These are phyloP conservation scores for Hypomecis punctinalis DNA, from an alignment of 2,888 invertebrate species.

Conservation along the genomic window DNA sequence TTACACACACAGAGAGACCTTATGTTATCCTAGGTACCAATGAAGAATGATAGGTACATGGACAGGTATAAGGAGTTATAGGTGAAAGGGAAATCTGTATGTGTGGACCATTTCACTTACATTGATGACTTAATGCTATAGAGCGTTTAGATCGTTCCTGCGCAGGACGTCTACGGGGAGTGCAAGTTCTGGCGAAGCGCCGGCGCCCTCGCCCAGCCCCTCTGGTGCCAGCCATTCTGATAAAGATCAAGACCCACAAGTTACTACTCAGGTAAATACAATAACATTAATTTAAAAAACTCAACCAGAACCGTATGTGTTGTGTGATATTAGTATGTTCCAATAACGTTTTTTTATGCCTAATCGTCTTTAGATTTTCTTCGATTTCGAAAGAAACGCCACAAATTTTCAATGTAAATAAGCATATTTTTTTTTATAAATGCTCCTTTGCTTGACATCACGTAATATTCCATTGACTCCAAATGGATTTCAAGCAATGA, in stretches of 20 bases:
- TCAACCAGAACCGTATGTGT: too few species aligned
- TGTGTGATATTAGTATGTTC: too few species aligned
- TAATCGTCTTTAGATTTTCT: too few species aligned
- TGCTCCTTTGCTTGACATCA: too few species aligned
- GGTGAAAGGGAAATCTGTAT: constrained; percentile 56
- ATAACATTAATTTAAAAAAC: too few species aligned
- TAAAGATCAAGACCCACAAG: constrained; percentile 94
- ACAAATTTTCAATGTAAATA: too few species aligned
- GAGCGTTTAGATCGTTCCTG: constrained; percentile 82
- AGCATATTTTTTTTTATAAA: too few species aligned
- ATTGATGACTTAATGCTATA: constrained; percentile 76
- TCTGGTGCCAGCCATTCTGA: constrained; percentile 97
- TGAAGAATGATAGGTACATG: constrained; percentile 6
- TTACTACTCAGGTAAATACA: constrained; percentile 51
- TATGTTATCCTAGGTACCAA: background rate
- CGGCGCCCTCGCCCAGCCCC: constrained; percentile 89
- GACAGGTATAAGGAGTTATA: constrained; percentile 2
- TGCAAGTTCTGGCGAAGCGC: constrained; percentile 79
- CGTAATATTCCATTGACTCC: too few species aligned
- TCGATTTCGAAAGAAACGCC: too few species aligned
- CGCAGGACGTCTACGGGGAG: constrained; percentile 83
- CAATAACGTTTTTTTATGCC: too few species aligned
- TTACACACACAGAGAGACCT: constrained; percentile 61
- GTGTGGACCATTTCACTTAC: constrained; percentile 66
- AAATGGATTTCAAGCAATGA: too few species aligned